phyloP scores from a whole-genome alignment of 2,113 vertebrate species.

The Ranitomeya imitator region DNA sequence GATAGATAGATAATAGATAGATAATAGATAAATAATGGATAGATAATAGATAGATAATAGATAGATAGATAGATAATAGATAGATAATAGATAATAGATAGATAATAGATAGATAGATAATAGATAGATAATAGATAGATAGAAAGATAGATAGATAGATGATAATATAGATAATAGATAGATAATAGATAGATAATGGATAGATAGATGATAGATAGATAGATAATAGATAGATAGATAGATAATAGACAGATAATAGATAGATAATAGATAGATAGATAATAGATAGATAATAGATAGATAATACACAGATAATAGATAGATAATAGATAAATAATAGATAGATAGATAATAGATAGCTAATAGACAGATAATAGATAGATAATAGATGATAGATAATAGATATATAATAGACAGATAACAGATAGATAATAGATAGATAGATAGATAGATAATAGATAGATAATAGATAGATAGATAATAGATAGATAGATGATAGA shows the following conservation, averaged over 20 bases:
- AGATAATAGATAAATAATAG: not conserved
- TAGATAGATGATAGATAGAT: not conserved
- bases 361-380: not conserved
- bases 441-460: not conserved
- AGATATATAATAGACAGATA: not conserved
- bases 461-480: conserved; percentile 10
- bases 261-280: not conserved
- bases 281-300: not conserved
- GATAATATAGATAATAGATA: not conserved
- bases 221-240: not conserved
- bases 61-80: not conserved
- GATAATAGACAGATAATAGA: not conserved
- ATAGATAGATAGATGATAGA: not conserved
- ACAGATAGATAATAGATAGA: not conserved
- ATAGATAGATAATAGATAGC: not conserved
- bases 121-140: not conserved
- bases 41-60: not conserved
- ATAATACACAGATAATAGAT: not conserved
- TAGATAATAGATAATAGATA: not conserved
- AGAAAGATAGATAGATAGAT: not conserved
- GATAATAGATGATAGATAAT: not conserved
- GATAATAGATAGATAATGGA: not conserved
- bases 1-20: not conserved
- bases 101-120: not conserved
- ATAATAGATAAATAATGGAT: not conserved